phyloP scores from a whole-genome alignment of 2,797 vertebrate species.

The Smutsia temminckii region DNA sequence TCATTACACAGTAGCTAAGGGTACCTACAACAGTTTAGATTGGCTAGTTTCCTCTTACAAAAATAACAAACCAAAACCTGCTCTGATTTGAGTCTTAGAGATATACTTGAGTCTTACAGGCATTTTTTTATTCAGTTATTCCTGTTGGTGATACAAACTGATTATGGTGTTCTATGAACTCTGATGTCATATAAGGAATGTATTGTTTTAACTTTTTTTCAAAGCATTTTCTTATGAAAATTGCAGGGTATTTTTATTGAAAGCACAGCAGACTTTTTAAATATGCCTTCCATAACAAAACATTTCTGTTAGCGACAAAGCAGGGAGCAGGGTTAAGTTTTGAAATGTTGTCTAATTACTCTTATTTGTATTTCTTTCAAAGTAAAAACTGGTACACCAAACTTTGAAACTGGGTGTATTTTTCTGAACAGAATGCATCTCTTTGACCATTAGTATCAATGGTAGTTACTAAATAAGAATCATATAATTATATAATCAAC shows the following conservation, averaged over 20 bases:
- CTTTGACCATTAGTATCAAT: background rate
- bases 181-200: background rate
- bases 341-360: background rate
- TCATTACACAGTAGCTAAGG: background rate
- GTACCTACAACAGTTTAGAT: background rate
- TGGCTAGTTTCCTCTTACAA: background rate
- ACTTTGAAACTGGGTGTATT: conserved; percentile 16
- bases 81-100: background rate
- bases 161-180: background rate
- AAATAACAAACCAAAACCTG: background rate
- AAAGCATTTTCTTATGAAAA: conserved; percentile 6
- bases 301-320: background rate
- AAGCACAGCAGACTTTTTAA: background rate
- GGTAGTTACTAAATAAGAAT: conserved; percentile 30
- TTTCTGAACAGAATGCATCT: conserved; percentile 33
- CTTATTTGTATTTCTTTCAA: conserved; percentile 47
- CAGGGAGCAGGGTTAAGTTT: background rate
- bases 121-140: background rate
- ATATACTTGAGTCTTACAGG: background rate
- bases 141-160: background rate
- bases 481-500: background rate
- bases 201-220: conserved; percentile 3
- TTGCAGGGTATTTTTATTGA: background rate
- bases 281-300: background rate
- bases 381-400: background rate